Conservation (phyloP, 2,113 vertebrate species). For the Danionella cerebrum region DNA sequence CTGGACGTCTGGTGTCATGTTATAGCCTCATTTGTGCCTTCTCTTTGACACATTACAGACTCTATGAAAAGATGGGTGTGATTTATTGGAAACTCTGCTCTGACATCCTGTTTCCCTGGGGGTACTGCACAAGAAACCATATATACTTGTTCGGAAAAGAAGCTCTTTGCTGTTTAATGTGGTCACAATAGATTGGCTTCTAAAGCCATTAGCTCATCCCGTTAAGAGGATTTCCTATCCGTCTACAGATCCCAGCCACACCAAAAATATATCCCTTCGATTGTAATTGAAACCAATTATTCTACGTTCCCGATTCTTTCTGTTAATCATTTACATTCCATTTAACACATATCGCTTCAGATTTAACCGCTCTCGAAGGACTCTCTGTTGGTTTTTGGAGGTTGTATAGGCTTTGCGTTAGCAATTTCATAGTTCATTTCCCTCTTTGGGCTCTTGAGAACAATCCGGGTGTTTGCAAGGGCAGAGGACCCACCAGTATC, state of each 20-base stretch:
- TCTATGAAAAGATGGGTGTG: neutral
- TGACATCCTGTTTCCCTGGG: neutral
- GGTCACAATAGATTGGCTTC: slow-evolving; percentile 39
- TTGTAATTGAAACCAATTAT: slow-evolving; percentile 24
- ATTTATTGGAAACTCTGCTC: neutral
- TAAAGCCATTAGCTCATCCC: slow-evolving; percentile 36
- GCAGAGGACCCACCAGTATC: neutral
- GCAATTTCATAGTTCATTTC: neutral
- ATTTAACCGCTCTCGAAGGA: neutral
- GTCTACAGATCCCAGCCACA: slow-evolving; percentile 11
- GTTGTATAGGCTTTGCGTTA: neutral
- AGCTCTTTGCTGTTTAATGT: slow-evolving; percentile 20
- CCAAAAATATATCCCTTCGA: slow-evolving; percentile 19
- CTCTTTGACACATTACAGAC: slow-evolving; percentile 18
- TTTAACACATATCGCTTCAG: no score
- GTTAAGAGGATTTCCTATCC: slow-evolving; percentile 39
- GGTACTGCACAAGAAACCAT: neutral
- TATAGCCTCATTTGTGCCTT: slow-evolving; percentile 53
- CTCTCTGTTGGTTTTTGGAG: neutral
- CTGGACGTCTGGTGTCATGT: slow-evolving; percentile 52
- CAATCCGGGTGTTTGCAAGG: slow-evolving; percentile 32
- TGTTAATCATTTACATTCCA: no score
- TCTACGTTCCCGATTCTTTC: neutral
- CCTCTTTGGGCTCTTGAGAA: slow-evolving; percentile 37
- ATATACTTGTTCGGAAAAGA: slow-evolving; percentile 1